A percentile compares a stretch with the other conserved stretches of the same genome.
Conservation (phyloP, 2,888 invertebrate species). For the Sturmia bella region DNA sequence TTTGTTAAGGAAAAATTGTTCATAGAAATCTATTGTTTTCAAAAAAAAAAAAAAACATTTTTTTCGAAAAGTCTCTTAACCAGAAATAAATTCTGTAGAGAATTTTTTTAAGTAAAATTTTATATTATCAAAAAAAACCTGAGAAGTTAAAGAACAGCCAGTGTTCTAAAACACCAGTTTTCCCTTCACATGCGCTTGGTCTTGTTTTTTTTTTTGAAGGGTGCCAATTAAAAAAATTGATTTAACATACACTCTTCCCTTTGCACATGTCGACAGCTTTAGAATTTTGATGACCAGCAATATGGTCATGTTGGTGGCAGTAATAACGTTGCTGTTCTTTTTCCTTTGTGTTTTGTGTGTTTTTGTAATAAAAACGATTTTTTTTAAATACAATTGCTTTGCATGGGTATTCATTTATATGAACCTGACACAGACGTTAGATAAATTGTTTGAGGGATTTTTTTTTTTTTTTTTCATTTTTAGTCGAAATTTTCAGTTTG, state of each 20-base stretch:
- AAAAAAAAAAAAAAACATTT: no score
- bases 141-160: no score
- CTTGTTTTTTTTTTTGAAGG: no score
- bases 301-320: constrained; percentile 47
- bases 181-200: no score
- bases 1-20: no score
- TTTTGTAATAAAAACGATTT: constrained; percentile 40
- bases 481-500: constrained; percentile 7
- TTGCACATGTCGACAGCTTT: constrained; percentile 38
- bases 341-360: constrained; percentile 12
- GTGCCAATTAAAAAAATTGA: no score
- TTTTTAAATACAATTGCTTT: constrained; percentile 53
- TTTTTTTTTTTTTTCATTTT: neutral
- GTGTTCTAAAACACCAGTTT: no score
- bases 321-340: constrained; percentile 49
- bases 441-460: constrained; percentile 37
- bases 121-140: no score
- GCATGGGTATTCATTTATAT: constrained; percentile 25
- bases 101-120: no score
- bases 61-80: no score
- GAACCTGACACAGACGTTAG: constrained; percentile 47
- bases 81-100: no score
- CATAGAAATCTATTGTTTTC: no score
- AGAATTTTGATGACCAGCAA: constrained; percentile 56
- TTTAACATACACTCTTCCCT: neutral